Base-by-base conservation (phyloP, 2,888 invertebrate species). In the Colostygia pectinataria region DNA sequence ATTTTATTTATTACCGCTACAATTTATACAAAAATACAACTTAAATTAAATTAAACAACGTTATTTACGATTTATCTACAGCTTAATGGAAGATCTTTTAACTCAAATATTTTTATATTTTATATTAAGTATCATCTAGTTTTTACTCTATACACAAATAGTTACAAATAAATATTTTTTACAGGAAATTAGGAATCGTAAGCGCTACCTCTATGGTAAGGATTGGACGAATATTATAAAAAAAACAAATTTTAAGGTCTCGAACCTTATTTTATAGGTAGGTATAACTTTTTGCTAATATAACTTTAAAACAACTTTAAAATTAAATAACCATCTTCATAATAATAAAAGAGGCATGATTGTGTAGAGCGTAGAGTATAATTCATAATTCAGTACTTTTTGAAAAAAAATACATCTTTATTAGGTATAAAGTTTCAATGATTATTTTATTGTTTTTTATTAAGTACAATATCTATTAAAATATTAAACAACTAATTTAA, bases 111-210 rank as follows among this genome's bases (percentile, higher is more conserved):
- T 71, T 63, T 46, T 70, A 61, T 65, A 61, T 62, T 71, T 68
- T 69, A 67, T 70, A 61, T 68, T 65, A 74, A 70, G 8, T 13
- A 14, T 7, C 73, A 71, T 65, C 69, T 40, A 40, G 63, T 58
- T 70, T 63, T 78, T 66, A 64, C 71, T 83, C 83, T 86, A 83
- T 86, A 89, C 83, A 85, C 80, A 82, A 82, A 80, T 85, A 83
- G 76, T 78, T 84, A 87, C 77, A 87, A 89, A 88, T 88, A 89
- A 88, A 89, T 88, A 89, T 80, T 68, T 76, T 82, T 82, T 78
- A 78, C 56, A 66, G n/a, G n/a, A n/a, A n/a, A n/a, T n/a, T 81
- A 87, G 85, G 85, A 85, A 83, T 81, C 74, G 69, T 67, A 66
- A 60, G 68, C 59, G 63, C 61, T 69, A 78, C 69, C 69, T 67